Conservation (phyloP, 1,140 invertebrate genomes). For the Bursaphelenchus mucronatus region DNA sequence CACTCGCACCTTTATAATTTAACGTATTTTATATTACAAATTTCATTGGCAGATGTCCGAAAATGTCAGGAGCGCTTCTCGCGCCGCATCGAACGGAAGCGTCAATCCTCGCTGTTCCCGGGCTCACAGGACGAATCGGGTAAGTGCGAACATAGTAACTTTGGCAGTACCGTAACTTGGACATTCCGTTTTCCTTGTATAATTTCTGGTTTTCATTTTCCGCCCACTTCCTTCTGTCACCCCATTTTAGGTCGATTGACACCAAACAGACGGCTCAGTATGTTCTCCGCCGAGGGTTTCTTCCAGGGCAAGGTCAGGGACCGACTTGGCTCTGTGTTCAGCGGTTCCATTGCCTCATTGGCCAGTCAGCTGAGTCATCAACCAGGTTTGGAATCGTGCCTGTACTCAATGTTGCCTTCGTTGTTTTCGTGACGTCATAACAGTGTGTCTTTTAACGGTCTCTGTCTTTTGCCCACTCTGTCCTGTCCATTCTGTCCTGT, state of each 20-base stretch:
- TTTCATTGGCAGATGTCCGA: conserved; percentile 50
- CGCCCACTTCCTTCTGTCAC: conserved; percentile 5
- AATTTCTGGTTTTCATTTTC: conserved; percentile 8
- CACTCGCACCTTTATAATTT: neutral
- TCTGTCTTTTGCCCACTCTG: no score
- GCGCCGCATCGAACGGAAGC: conserved; percentile 57
- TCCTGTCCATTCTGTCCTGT: no score
- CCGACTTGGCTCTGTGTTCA: conserved; percentile 7
- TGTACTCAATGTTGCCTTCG: no score
- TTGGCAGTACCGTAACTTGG: neutral
- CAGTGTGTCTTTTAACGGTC: no score
- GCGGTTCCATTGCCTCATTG: conserved; percentile 10
- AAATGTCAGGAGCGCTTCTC: conserved; percentile 59
- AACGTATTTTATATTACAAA: neutral
- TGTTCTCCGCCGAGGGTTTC: conserved; percentile 8
- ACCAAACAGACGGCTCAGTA: neutral
- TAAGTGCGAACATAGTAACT: neutral
- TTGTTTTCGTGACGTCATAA: no score
- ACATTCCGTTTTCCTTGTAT: neutral
- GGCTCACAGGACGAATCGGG: conserved; percentile 34
- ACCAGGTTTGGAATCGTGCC: no score
- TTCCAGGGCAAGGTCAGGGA: conserved; percentile 4
- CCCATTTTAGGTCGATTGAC: conserved; percentile 19
- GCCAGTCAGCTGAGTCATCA: no score
- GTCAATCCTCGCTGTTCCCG: conserved; percentile 37